These are phyloP conservation scores for Loripinus fragilis DNA, from an alignment of 2,888 invertebrate genomes.

Conservation along the genomic window DNA sequence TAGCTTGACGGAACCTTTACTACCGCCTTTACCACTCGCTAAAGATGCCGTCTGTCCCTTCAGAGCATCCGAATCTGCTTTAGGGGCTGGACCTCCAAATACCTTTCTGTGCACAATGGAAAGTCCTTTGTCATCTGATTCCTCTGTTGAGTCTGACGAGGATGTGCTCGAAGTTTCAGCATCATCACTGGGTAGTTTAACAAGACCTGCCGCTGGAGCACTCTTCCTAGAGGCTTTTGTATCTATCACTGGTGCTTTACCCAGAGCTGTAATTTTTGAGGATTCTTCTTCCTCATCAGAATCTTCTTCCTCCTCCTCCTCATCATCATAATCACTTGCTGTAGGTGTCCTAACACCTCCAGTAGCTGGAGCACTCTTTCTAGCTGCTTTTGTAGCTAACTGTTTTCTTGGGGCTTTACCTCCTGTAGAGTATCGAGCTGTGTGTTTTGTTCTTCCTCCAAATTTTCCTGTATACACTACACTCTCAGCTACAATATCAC, in stretches of 20 bases:
- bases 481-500: neutral
- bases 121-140: neutral
- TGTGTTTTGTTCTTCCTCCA: neutral
- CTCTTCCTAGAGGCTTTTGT: slow-evolving; percentile 38
- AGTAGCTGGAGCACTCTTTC: slow-evolving; percentile 23
- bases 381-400: slow-evolving; percentile 32
- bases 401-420: slow-evolving; percentile 18
- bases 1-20: neutral
- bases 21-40: too few species aligned
- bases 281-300: neutral
- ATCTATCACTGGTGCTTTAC: slow-evolving; percentile 16
- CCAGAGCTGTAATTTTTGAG: neutral
- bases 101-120: slow-evolving; percentile 8
- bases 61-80: too few species aligned
- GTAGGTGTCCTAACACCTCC: slow-evolving; percentile 1
- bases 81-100: neutral
- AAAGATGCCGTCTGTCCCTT: too few species aligned
- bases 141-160: neutral
- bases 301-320: neutral
- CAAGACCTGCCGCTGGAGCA: slow-evolving; percentile 2
- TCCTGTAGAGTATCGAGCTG: neutral
- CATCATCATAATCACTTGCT: neutral
- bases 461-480: too few species aligned
- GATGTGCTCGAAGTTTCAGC: neutral
- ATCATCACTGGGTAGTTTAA: slow-evolving; percentile 2